phyloP scores from a whole-genome alignment of 2,888 invertebrate species.

The Macaria liturata region DNA sequence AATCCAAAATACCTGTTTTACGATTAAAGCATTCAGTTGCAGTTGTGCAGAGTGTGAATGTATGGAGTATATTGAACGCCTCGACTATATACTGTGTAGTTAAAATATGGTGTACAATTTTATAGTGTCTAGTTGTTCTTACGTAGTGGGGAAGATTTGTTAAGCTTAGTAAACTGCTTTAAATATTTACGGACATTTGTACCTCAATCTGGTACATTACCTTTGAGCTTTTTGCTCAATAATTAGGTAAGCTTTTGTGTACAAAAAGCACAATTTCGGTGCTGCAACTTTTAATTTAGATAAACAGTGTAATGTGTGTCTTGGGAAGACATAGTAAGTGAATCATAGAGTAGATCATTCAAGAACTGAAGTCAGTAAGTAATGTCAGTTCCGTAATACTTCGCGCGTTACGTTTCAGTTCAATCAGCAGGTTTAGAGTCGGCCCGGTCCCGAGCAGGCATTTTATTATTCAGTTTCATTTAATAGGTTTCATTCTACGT shows the following conservation, averaged over 20 bases:
- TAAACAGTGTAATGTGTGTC: slow-evolving; percentile 7
- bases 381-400: neutral
- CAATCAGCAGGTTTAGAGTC: slow-evolving; percentile 60
- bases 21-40: slow-evolving; percentile 79
- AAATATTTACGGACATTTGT: no score
- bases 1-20: slow-evolving; percentile 81
- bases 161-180: no score
- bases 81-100: slow-evolving; percentile 40
- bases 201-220: no score
- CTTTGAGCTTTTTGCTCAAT: no score
- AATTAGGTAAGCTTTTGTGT: no score
- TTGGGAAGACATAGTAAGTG: slow-evolving; percentile 4
- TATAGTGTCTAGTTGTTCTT: slow-evolving; percentile 21
- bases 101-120: slow-evolving; percentile 29
- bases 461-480: slow-evolving; percentile 52
- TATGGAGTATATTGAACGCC: slow-evolving; percentile 31
- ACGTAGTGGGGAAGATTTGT: neutral
- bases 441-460: slow-evolving; percentile 73
- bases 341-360: slow-evolving; percentile 6
- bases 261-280: no score
- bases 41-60: slow-evolving; percentile 61
- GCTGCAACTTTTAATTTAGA: slow-evolving; percentile 1
- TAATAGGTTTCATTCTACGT: slow-evolving; percentile 63
- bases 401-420: slow-evolving; percentile 39
- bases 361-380: slow-evolving; percentile 1